Conservation (phyloP, 2,113 vertebrate species). For the Melanotaenia duboulayi region DNA sequence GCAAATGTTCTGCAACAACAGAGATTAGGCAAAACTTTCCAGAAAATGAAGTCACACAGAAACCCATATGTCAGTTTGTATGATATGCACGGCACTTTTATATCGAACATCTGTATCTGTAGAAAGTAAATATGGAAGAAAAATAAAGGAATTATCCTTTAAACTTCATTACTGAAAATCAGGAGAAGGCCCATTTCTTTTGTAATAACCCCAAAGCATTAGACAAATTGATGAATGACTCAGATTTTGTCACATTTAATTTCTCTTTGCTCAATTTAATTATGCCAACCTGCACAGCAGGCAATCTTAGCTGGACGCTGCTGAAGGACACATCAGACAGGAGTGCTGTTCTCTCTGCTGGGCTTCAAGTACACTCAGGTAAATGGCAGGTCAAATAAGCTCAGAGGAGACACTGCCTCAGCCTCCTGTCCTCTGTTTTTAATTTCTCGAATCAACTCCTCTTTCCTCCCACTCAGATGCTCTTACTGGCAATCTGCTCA, state of each 20-base stretch:
- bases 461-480: conserved; percentile 54
- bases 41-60: conserved; percentile 67
- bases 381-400: conserved; percentile 59
- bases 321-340: conserved; percentile 64
- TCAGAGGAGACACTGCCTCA: conserved; percentile 41
- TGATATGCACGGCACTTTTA: conserved; percentile 43
- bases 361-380: conserved; percentile 55
- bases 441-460: conserved; percentile 49
- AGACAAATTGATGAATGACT: conserved; percentile 64
- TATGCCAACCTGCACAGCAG: conserved; percentile 36
- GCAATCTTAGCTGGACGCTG: conserved; percentile 12
- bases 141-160: neutral
- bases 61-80: conserved; percentile 24
- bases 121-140: conserved; percentile 11
- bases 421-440: conserved; percentile 46
- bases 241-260: conserved; percentile 67
- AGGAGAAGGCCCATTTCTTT: neutral
- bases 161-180: conserved; percentile 1
- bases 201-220: neutral
- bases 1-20: conserved; percentile 52
- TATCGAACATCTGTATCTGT: conserved; percentile 26
- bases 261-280: conserved; percentile 57
- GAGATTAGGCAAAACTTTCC: conserved; percentile 27
- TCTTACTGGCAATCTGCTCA: conserved; percentile 40
- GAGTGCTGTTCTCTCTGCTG: conserved; percentile 38